A percentile compares a stretch with the other conserved stretches of the same genome.
Conservation (phyloP, 2,888 invertebrate genomes). For the Camponotus fellah region DNA sequence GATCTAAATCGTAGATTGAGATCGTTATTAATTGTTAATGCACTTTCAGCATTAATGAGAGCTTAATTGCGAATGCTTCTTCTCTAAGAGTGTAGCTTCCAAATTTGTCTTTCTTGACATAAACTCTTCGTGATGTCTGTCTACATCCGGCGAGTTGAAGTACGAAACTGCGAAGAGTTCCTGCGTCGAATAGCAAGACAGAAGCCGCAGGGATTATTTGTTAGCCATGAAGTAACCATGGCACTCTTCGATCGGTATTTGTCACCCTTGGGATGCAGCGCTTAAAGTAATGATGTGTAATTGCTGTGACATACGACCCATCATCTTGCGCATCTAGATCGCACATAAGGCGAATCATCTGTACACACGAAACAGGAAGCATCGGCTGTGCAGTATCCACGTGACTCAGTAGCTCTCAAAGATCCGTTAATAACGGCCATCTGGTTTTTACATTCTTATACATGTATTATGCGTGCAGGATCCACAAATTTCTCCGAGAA, state of each 20-base stretch:
- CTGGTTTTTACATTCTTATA: neutral
- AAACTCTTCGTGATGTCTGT: neutral
- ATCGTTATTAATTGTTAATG: neutral
- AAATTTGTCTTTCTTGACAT: neutral
- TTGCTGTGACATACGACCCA: slow-evolving; percentile 24
- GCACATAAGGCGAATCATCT: slow-evolving; percentile 6
- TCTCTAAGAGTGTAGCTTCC: neutral
- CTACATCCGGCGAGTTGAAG: slow-evolving; percentile 14
- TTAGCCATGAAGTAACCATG: slow-evolving; percentile 63
- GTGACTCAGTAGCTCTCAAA: slow-evolving; percentile 15
- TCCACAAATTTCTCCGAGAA: neutral
- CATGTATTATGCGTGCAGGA: neutral
- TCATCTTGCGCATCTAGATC: slow-evolving; percentile 45
- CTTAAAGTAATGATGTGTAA: slow-evolving; percentile 47
- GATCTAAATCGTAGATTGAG: neutral
- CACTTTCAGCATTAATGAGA: neutral
- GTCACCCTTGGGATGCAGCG: slow-evolving; percentile 59
- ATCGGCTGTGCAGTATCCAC: neutral
- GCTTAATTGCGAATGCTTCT: neutral
- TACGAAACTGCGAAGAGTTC: slow-evolving; percentile 35
- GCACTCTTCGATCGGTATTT: slow-evolving; percentile 59
- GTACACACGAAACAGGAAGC: neutral
- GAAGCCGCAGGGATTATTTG: slow-evolving; percentile 36
- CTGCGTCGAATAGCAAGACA: neutral
- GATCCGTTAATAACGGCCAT: neutral